Conservation (phyloP, 2,888 invertebrate species). For the Phrixothrix hirtus region DNA sequence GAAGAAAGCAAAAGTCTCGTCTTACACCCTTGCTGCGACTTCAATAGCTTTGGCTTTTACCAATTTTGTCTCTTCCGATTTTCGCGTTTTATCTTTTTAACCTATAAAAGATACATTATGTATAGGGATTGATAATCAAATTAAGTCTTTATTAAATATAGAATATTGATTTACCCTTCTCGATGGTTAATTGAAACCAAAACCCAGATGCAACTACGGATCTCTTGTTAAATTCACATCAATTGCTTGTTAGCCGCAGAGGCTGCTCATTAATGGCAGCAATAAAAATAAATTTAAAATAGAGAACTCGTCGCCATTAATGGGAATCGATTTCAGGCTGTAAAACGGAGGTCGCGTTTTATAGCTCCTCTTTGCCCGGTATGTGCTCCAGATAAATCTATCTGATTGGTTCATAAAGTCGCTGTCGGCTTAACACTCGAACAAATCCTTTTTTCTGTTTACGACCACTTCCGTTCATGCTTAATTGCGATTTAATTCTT, state of each 20-base stretch:
- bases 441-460: slow-evolving; percentile 6
- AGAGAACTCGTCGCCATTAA: slow-evolving; percentile 33
- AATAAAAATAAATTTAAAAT: slow-evolving; percentile 36
- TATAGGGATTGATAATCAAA: slow-evolving; percentile 4
- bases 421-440: slow-evolving; percentile 20
- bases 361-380: slow-evolving; percentile 25
- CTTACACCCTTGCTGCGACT: slow-evolving; percentile 28
- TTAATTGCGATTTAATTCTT: too few species aligned
- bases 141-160: slow-evolving; percentile 5
- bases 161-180: too few species aligned
- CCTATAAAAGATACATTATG: slow-evolving; percentile 11
- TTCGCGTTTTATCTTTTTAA: slow-evolving; percentile 17
- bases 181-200: not conserved
- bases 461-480: too few species aligned
- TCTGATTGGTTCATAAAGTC: slow-evolving; percentile 21
- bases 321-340: slow-evolving; percentile 32
- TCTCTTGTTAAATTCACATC: slow-evolving; percentile 22
- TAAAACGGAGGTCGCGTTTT: slow-evolving; percentile 26
- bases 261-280: slow-evolving; percentile 28
- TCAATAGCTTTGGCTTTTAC: slow-evolving; percentile 26
- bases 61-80: slow-evolving; percentile 21
- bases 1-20: slow-evolving; percentile 30
- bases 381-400: slow-evolving; percentile 25
- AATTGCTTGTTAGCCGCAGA: slow-evolving; percentile 22
- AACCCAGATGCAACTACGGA: too few species aligned